phyloP scores from a whole-genome alignment of 2,113 vertebrate genomes.

The Eptesicus fuscus region DNA sequence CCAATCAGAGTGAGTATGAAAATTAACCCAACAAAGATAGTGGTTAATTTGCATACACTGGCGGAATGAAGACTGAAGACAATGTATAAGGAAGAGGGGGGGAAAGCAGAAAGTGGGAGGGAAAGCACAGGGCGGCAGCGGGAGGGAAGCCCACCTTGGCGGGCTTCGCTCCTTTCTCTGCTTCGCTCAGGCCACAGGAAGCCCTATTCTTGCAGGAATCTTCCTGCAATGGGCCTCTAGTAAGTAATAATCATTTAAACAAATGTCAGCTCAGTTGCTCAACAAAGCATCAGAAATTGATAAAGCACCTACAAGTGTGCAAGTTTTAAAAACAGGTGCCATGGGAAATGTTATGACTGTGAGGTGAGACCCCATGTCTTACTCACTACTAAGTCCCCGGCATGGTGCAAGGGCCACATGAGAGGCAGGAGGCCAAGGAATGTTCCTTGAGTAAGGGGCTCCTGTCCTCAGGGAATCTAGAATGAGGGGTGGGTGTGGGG shows the following conservation, averaged over 20 bases:
- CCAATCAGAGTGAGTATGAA: too few species aligned
- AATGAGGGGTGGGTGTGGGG: accelerated
- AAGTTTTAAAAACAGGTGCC: background rate
- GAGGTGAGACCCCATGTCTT: background rate
- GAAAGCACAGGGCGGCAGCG: too few species aligned
- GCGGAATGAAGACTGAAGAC: too few species aligned
- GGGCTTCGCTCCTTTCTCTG: too few species aligned
- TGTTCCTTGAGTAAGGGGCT: background rate
- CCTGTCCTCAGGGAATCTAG: background rate
- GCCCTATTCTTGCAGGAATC: too few species aligned
- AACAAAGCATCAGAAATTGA: background rate
- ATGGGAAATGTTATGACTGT: background rate
- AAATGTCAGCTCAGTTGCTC: background rate
- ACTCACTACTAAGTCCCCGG: background rate
- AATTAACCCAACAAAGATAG: too few species aligned
- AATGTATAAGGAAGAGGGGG: too few species aligned
- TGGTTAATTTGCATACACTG: too few species aligned
- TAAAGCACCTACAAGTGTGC: background rate
- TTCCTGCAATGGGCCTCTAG: too few species aligned
- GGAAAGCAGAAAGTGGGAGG: too few species aligned
- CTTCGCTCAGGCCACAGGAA: too few species aligned
- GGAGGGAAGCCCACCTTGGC: too few species aligned
- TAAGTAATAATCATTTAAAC: background rate
- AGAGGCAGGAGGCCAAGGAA: background rate
- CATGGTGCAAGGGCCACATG: accelerated